phyloP scores from a whole-genome alignment of 2,888 invertebrate genomes.

The Eristalinus aeneus region DNA sequence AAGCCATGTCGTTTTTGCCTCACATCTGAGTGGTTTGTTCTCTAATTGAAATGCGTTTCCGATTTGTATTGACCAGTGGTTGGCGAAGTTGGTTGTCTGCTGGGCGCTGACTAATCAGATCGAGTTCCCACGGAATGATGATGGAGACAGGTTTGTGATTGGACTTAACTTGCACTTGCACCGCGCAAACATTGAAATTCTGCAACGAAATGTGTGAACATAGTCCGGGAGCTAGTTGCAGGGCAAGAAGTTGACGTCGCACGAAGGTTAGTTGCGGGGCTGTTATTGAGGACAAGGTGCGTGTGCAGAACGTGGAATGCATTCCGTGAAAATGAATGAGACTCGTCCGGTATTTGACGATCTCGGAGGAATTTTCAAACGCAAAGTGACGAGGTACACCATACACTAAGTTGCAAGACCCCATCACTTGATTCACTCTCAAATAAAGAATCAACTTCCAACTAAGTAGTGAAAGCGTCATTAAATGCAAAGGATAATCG shows the following conservation, averaged over 20 bases:
- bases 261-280: too few relatives aligned
- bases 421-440: too few relatives aligned
- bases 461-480: too few relatives aligned
- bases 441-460: too few relatives aligned
- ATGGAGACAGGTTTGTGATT: not conserved
- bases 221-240: not conserved
- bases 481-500: too few relatives aligned
- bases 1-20: not conserved
- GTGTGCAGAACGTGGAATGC: too few relatives aligned
- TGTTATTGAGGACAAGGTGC: too few relatives aligned
- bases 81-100: not conserved
- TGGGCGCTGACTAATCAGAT: not conserved
- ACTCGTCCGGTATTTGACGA: too few relatives aligned
- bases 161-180: not conserved
- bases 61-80: not conserved
- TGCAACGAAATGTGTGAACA: not conserved
- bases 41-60: not conserved
- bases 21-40: not conserved
- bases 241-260: not conserved
- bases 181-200: not conserved
- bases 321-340: too few relatives aligned
- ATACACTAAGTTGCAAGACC: too few relatives aligned
- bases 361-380: too few relatives aligned
- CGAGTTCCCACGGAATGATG: not conserved
- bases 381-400: too few relatives aligned